Base-by-base conservation (phyloP, 2,888 invertebrate genomes). In the Ophraella communa region DNA sequence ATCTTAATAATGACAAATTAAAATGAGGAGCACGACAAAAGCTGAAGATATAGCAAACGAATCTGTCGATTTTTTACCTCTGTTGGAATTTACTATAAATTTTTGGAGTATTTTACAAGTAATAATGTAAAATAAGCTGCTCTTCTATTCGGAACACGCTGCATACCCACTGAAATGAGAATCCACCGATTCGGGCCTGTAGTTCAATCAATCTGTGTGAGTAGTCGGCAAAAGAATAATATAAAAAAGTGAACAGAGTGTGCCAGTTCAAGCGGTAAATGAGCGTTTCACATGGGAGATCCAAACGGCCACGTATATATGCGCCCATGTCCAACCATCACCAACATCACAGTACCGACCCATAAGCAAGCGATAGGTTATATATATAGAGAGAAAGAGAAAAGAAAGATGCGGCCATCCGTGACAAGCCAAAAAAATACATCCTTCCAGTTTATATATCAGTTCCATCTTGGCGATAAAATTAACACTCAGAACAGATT, bases 261-360 rank as follows among this genome's bases (percentile, higher is more conserved):
- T 66, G 71, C 64, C 64, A 71, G 72, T 67, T 77, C 73, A 76
- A 78, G 76, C 78, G 78, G 76, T 76, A 77, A 78, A 78, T 78
- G 77, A 75, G 75, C 78, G 79, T 79, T 74, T 78, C 79, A 78
- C 78, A 78, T 76, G 76, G 74, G 65, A 73, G 75, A 72, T 64
- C 74, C 74, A 74, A 66, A 73, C 74, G 72, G 63, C 75, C 74
- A 74, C 75, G 72, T 77, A 72, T 72, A n/a, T n/a, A n/a, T n/a
- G n/a, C n/a, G 69, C 64, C 68, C 70, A 67, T 47, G 57, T 51
- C 49, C 49, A 51, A 51, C 49, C 49, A 51, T 51, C 24, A 27
- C 49, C 49, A n/a, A n/a, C n/a, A 51, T 27, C 49, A 24, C 17
- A 27, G 27, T 27, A 24, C 35, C 35, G 23, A 49, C 57, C 66